A percentile compares a stretch with the other conserved stretches of the same genome.
Conservation (phyloP, 2,113 vertebrate genomes). For the Myiozetetes cayanensis region DNA sequence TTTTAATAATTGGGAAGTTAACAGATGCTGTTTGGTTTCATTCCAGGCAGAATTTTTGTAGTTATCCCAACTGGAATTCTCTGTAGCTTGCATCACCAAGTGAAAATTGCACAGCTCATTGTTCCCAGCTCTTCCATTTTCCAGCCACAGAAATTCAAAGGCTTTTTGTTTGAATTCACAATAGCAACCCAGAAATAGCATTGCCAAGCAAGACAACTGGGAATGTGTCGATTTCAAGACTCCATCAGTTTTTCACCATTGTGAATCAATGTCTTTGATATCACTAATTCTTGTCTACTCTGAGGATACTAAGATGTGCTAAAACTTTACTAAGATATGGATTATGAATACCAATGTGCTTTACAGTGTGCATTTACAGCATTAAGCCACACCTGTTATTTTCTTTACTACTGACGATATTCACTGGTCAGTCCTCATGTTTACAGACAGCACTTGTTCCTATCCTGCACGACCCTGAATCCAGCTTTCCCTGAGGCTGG, state of each 20-base stretch:
- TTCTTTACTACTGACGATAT: background rate
- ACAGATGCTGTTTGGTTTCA: background rate
- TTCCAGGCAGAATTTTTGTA: background rate
- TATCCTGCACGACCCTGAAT: background rate
- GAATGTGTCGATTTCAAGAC: background rate
- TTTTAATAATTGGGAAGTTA: background rate
- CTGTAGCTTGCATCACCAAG: background rate
- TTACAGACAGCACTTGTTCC: background rate
- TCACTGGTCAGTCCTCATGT: background rate
- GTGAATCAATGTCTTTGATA: background rate
- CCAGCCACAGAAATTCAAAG: background rate
- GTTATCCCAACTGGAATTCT: background rate
- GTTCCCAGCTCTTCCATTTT: background rate
- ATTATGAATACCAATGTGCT: background rate
- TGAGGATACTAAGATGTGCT: background rate
- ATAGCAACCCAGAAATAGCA: background rate
- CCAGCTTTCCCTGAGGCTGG: background rate
- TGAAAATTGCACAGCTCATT: background rate
- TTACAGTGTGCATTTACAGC: background rate
- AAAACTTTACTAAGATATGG: background rate
- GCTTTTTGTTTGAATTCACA: background rate
- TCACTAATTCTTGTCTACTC: background rate
- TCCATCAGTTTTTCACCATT: background rate
- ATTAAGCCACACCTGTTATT: background rate
- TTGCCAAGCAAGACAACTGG: background rate